These are phyloP conservation scores for Entelurus aequoreus DNA, from an alignment of 2,113 vertebrate species.

Conservation along the genomic window DNA sequence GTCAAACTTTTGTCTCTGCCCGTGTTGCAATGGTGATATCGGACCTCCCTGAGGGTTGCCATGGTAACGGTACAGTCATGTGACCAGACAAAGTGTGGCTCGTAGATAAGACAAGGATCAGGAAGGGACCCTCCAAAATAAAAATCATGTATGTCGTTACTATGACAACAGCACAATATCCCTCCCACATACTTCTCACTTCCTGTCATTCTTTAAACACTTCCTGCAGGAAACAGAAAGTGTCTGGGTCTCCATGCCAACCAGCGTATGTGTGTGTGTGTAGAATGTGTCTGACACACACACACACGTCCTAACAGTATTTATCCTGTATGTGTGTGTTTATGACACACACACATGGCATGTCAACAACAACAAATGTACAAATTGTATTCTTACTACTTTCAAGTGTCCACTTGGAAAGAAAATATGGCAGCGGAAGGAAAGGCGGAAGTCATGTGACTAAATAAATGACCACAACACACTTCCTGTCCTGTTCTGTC, in stretches of 20 bases:
- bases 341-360: neutral
- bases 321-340: neutral
- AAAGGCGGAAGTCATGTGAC: too few relatives aligned
- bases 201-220: constrained; percentile 65
- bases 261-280: neutral
- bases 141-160: neutral
- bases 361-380: too few relatives aligned
- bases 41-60: too few relatives aligned
- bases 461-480: too few relatives aligned
- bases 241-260: constrained; percentile 50
- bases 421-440: too few relatives aligned
- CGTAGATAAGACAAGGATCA: too few relatives aligned
- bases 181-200: constrained; percentile 17
- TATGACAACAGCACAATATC: constrained; percentile 12
- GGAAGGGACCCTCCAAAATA: neutral
- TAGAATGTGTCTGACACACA: too few relatives aligned
- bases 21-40: neutral
- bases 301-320: neutral
- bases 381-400: too few relatives aligned
- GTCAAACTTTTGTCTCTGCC: neutral
- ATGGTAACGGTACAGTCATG: too few relatives aligned
- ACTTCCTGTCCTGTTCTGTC: too few relatives aligned
- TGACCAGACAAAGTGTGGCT: too few relatives aligned
- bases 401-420: too few relatives aligned
- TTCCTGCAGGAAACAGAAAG: constrained; percentile 66